phyloP scores from a whole-genome alignment of 2,888 invertebrate species.

The Temnothorax rugatulus region DNA sequence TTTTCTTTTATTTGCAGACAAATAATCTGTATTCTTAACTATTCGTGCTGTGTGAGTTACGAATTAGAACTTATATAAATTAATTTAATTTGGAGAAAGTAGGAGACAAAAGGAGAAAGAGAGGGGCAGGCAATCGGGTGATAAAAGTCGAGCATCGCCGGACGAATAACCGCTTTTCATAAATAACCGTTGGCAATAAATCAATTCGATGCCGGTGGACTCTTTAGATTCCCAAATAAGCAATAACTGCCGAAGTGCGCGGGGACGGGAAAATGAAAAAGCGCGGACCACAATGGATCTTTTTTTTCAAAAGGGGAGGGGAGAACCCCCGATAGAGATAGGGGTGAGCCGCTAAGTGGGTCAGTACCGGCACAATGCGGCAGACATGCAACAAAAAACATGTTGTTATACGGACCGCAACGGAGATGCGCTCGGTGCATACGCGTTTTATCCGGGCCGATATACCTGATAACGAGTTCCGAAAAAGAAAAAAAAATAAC shows the following conservation, averaged over 20 bases:
- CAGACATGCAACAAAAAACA: conserved; percentile 61
- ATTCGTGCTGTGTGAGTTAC: not conserved
- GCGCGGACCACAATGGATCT: conserved; percentile 21
- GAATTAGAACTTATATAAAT: not conserved
- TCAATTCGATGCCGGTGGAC: conserved; percentile 10
- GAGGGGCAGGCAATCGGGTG: not conserved
- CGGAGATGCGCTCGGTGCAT: conserved; percentile 60
- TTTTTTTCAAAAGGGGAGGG: conserved; percentile 29
- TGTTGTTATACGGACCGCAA: conserved; percentile 69
- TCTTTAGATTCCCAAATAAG: conserved; percentile 45
- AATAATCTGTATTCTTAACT: not conserved
- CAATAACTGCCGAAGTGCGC: conserved; percentile 47
- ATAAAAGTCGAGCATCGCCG: conserved; percentile 35
- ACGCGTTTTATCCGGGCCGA: conserved; percentile 54
- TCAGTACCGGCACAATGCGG: conserved; percentile 60
- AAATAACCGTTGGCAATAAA: conserved; percentile 46
- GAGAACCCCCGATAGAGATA: not conserved
- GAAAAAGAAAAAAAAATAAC: conserved; percentile 69
- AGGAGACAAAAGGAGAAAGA: not conserved
- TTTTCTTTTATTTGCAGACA: not conserved
- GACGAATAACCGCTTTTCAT: conserved; percentile 46
- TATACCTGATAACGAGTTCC: conserved; percentile 69
- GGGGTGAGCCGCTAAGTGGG: conserved; percentile 63
- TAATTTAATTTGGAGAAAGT: conserved; percentile 11
- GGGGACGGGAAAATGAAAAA: conserved; percentile 48